Evolutionary conservation across 2,888 invertebrate species (phyloP).

Genomic region (Ellobium chinense): DNA sequence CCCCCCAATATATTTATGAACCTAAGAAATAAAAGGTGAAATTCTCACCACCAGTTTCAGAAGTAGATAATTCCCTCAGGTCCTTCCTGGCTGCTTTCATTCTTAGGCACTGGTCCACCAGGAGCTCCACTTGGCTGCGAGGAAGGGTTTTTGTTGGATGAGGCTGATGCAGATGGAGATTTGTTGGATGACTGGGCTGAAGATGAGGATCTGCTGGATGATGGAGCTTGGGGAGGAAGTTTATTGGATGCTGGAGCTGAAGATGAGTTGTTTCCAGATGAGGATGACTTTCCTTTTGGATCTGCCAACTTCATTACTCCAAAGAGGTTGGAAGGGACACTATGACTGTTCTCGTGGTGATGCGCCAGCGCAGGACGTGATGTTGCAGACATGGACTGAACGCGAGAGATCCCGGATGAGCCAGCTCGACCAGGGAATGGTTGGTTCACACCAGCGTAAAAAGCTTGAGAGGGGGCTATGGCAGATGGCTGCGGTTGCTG

Average conservation of each 20-base stretch:
- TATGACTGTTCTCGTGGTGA: slow-evolving; percentile 52
- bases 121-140: slow-evolving; percentile 25
- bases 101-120: slow-evolving; percentile 15
- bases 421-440: slow-evolving; percentile 45
- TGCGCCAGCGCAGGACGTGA: slow-evolving; percentile 44
- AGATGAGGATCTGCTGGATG: slow-evolving; percentile 7
- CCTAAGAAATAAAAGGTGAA: not conserved
- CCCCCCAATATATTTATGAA: too few species aligned
- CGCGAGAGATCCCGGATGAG: slow-evolving; percentile 22
- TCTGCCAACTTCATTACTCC: slow-evolving; percentile 69
- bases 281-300: slow-evolving; percentile 55
- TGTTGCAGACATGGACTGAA: slow-evolving; percentile 43
- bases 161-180: not conserved
- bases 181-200: not conserved
- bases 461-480: not conserved
- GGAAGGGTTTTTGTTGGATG: slow-evolving; percentile 22
- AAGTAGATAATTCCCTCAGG: slow-evolving; percentile 57
- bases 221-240: not conserved
- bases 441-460: slow-evolving; percentile 38
- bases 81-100: slow-evolving; percentile 7
- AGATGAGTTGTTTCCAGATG: slow-evolving; percentile 16
- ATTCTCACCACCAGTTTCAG: slow-evolving; percentile 36
- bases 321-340: slow-evolving; percentile 54
- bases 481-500: slow-evolving; percentile 29
- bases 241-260: not conserved